Evolutionary conservation across 2,888 invertebrate species (phyloP).

Genomic region (Hydrotaea diabolus): DNA sequence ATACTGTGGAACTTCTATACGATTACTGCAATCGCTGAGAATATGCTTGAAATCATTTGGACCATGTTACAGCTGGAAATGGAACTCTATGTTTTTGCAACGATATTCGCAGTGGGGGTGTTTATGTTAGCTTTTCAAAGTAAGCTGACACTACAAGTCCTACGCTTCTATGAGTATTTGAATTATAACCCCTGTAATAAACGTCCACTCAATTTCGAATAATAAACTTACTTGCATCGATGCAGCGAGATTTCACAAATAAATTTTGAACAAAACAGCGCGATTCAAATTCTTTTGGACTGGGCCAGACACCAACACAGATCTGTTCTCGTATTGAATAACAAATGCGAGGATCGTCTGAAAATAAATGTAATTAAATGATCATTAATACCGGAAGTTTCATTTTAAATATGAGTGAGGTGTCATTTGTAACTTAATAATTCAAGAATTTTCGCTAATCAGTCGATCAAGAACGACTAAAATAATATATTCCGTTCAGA

Average conservation of each 20-base stretch:
- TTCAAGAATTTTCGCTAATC: too few species aligned
- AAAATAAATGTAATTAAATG: constrained; percentile 21
- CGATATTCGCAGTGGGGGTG: constrained; percentile 69
- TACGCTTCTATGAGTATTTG: constrained; percentile 72
- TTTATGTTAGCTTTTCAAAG: constrained; percentile 71
- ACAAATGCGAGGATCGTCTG: constrained; percentile 89
- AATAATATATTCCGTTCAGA: too few species aligned
- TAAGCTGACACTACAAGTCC: constrained; percentile 71
- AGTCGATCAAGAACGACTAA: too few species aligned
- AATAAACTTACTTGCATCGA: constrained; percentile 86
- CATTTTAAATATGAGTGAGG: constrained; percentile 1
- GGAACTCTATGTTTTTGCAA: constrained; percentile 65
- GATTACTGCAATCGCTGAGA: constrained; percentile 69
- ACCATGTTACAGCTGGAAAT: constrained; percentile 69
- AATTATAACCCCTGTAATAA: constrained; percentile 57
- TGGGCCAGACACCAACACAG: constrained; percentile 91
- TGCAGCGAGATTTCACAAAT: constrained; percentile 92
- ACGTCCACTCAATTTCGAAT: not conserved
- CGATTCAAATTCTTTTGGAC: constrained; percentile 88
- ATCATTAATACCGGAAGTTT: too few species aligned
- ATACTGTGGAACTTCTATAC: constrained; percentile 73
- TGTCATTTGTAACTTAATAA: too few species aligned
- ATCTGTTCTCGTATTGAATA: constrained; percentile 97
- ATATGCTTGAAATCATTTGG: constrained; percentile 70
- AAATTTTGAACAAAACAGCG: constrained; percentile 89